These are phyloP conservation scores for Pygoscelis antarcticus DNA, from an alignment of 2,113 vertebrate species.

Conservation along the genomic window DNA sequence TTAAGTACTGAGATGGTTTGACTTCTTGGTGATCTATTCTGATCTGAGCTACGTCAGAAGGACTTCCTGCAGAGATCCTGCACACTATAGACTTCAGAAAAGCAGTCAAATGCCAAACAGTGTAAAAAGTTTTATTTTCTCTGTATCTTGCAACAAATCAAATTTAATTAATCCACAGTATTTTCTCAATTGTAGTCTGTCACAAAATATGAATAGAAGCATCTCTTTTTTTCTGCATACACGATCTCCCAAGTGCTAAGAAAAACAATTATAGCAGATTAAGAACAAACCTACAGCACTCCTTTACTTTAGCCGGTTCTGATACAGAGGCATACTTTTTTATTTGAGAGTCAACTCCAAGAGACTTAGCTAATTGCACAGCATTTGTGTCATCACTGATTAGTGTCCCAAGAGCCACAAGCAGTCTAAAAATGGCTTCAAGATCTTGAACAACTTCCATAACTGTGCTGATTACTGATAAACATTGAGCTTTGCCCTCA, in stretches of 20 bases:
- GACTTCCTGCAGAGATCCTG: neutral
- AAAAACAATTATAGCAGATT: slow-evolving; percentile 81
- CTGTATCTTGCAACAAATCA: slow-evolving; percentile 13
- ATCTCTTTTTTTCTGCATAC: slow-evolving; percentile 27
- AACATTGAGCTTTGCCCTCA: slow-evolving; percentile 95
- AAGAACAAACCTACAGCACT: slow-evolving; percentile 93
- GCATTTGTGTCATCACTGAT: slow-evolving; percentile 88
- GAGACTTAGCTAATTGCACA: slow-evolving; percentile 90
- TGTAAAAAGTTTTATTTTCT: slow-evolving; percentile 71
- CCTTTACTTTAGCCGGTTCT: slow-evolving; percentile 92
- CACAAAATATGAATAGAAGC: slow-evolving; percentile 56
- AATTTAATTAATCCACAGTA: slow-evolving; percentile 65
- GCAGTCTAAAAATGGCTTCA: slow-evolving; percentile 93
- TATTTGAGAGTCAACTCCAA: slow-evolving; percentile 92
- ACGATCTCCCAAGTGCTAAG: neutral
- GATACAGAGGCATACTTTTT: slow-evolving; percentile 88
- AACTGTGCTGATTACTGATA: slow-evolving; percentile 91
- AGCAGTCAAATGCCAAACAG: slow-evolving; percentile 37
- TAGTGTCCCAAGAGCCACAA: slow-evolving; percentile 94
- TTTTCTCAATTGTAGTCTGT: slow-evolving; percentile 51
- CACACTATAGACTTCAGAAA: neutral
- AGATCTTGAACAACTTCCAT: slow-evolving; percentile 94
- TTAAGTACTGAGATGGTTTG: neutral
- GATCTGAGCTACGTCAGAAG: neutral
- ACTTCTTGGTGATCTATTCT: neutral